Evolutionary conservation across 1,140 invertebrate species (phyloP).

Genomic region (Macrocentrus cingulum): DNA sequence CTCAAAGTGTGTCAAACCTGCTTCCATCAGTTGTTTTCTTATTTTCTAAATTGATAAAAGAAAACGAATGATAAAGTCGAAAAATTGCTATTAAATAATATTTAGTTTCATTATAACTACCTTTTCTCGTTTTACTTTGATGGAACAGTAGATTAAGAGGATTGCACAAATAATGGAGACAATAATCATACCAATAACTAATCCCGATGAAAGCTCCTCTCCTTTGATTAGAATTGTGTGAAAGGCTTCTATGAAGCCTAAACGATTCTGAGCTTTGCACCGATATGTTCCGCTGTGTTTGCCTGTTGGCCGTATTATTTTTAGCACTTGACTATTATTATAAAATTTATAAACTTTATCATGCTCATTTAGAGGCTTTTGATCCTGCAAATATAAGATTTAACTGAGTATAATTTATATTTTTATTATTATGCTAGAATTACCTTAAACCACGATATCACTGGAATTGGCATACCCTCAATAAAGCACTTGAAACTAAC

Average conservation of each 20-base stretch:
- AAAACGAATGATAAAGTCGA: too few relatives aligned
- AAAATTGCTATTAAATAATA: constrained; percentile 42
- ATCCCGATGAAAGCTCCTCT: constrained; percentile 34
- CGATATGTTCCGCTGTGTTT: constrained; percentile 51
- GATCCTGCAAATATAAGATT: constrained; percentile 35
- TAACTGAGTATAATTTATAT: constrained; percentile 9
- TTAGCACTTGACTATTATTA: constrained; percentile 42
- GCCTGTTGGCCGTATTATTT: constrained; percentile 48
- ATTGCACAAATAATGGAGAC: constrained; percentile 55
- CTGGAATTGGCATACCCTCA: constrained; percentile 46
- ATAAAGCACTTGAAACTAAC: constrained; percentile 40
- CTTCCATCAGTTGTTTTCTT: constrained; percentile 64
- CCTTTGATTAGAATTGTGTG: constrained; percentile 54
- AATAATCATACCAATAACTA: constrained; percentile 54
- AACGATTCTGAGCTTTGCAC: constrained; percentile 49
- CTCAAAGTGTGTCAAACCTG: constrained; percentile 75
- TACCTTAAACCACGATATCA: constrained; percentile 52
- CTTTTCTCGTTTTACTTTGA: constrained; percentile 64
- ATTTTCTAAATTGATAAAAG: constrained; percentile 51
- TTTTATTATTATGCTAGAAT: background rate
- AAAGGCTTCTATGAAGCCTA: constrained; percentile 39
- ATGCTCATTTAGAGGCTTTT: constrained; percentile 26
- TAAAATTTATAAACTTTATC: constrained; percentile 40
- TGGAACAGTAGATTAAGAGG: constrained; percentile 58
- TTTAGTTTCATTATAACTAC: too few relatives aligned